phyloP scores from a whole-genome alignment of 1,140 invertebrate species.

The Tribolium madens region DNA sequence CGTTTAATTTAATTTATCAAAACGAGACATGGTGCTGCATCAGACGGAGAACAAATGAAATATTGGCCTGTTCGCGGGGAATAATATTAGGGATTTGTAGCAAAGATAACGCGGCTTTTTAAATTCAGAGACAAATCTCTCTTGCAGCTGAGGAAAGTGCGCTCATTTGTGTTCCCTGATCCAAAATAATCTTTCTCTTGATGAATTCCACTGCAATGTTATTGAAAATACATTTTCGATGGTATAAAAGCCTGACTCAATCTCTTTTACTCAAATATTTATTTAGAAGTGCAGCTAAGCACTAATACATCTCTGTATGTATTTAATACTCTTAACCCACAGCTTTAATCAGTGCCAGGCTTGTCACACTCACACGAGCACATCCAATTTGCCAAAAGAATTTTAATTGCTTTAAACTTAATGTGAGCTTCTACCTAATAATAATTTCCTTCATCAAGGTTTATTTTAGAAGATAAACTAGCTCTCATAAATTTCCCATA shows the following conservation, averaged over 20 bases:
- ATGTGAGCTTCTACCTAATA: neutral
- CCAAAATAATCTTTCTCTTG: slow-evolving; percentile 20
- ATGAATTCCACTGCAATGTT: slow-evolving; percentile 9
- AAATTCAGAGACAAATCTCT: slow-evolving; percentile 40
- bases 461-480: neutral
- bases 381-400: neutral
- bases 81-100: slow-evolving; percentile 44
- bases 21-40: slow-evolving; percentile 36
- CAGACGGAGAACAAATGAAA: slow-evolving; percentile 30
- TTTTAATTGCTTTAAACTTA: neutral
- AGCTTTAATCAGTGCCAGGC: neutral
- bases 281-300: too few species aligned
- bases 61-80: slow-evolving; percentile 31
- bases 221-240: neutral
- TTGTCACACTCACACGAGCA: neutral
- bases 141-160: slow-evolving; percentile 20
- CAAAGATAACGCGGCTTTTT: slow-evolving; percentile 37
- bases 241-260: too few species aligned
- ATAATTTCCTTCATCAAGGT: neutral
- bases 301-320: too few species aligned
- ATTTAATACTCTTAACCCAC: too few species aligned
- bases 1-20: slow-evolving; percentile 38
- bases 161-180: slow-evolving; percentile 11
- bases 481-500: neutral
- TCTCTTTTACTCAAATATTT: neutral